phyloP scores from a whole-genome alignment of 2,113 vertebrate genomes.

The Oreamnos americanus region DNA sequence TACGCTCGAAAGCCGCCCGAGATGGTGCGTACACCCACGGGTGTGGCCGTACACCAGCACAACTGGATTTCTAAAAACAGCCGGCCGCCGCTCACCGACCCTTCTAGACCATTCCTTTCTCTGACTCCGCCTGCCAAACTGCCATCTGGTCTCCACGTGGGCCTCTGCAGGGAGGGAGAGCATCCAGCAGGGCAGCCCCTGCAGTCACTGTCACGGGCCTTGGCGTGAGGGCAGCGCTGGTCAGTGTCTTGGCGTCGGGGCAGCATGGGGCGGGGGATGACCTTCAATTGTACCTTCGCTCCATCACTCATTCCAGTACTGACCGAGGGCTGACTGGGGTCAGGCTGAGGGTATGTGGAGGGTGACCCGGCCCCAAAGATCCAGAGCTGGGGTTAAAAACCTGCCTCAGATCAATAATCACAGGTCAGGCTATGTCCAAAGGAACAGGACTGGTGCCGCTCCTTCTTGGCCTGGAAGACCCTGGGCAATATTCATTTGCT shows the following conservation, averaged over 20 bases:
- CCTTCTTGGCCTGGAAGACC: background rate
- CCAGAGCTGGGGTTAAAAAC: accelerated
- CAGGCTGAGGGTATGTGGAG: too few relatives aligned
- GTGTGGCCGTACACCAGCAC: too few relatives aligned
- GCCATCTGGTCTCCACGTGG: background rate
- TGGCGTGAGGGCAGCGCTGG: background rate
- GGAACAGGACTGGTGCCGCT: background rate
- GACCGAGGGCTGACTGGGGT: background rate
- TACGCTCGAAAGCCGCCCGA: accelerated
- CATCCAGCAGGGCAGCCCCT: background rate
- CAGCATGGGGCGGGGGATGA: background rate
- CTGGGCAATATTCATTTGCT: background rate
- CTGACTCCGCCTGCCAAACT: background rate
- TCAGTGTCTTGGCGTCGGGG: accelerated
- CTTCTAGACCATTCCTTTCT: background rate
- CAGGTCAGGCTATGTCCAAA: background rate
- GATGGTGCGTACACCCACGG: background rate
- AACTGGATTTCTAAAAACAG: background rate
- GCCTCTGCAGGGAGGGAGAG: background rate
- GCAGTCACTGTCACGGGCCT: accelerated
- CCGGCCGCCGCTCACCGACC: accelerated
- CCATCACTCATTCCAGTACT: accelerated
- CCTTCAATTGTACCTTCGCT: accelerated
- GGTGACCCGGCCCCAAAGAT: accelerated
- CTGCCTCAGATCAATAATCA: background rate